Evolutionary conservation across 2,113 vertebrate genomes (phyloP), one percentile per base, ranked within the genome.

Genomic region (Lasiurus cinereus): DNA sequence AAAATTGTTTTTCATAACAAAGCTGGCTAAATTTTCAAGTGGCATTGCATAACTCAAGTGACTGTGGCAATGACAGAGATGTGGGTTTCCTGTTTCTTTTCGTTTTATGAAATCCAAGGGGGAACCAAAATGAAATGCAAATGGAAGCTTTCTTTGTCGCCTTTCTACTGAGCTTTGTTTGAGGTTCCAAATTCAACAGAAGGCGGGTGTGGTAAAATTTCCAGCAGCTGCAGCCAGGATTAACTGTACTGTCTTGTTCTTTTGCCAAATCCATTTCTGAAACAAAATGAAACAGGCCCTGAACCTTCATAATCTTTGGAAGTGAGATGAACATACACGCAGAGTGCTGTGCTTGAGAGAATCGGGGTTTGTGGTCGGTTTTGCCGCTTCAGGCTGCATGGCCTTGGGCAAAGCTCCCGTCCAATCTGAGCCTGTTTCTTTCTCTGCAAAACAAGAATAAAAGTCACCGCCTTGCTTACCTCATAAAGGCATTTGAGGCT

Each of bases 401-500:
- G 59, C 78, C 50, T 91, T 66, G 39, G 46, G 67, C 33, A 62
- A 88, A 27, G 69, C 8, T 0, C 22, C 8, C 22, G 43, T 15
- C 59, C n/a, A 48, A 13, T 54, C 33, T 39, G 33, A 84, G 66
- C 12, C 9, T 12, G 3, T 85, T 83, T 73, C 29, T 52, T 94
- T 73, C 48, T 87, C 48, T 84, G 52, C 59, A 90, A 76, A 91
- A 84, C 27, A 54, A 56, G 79, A 91, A 69, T 67, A 56, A 91
- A 93, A 91, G 29, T 83, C 76, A 77, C 22, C 9, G 0, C 82
- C 70, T 96, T 56, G 67, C 67, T 97, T 90, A 96, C 94, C 77
- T 97, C 96, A 94, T 94, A 46, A 16, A n/a, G 90, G 90, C 22
- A 64, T 90, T 80, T 93, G 67, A 93, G 56, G 62, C 59, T 70